Evolutionary conservation across 2,888 invertebrate species (phyloP).

Genomic region (Craniophora ligustri): DNA sequence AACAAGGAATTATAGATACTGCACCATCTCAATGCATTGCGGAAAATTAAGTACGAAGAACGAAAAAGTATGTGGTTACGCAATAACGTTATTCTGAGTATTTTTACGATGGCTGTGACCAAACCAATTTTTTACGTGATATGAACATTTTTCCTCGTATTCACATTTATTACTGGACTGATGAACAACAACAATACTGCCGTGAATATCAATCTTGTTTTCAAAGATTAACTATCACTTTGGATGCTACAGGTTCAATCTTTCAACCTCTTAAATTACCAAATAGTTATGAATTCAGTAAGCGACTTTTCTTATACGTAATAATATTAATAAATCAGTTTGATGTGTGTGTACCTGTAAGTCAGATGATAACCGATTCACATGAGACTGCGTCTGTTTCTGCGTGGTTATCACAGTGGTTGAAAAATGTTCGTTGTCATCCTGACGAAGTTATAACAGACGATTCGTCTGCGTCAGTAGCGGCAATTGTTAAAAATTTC

Average conservation of each 20-base stretch:
- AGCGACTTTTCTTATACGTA: conserved; percentile 4
- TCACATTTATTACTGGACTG: no score
- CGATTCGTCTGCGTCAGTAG: conserved; percentile 5
- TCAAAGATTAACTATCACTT: conserved; percentile 6
- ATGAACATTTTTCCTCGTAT: no score
- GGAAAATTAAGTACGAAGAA: no score
- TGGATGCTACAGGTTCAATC: conserved; percentile 6
- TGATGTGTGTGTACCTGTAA: conserved; percentile 4
- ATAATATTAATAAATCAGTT: conserved; percentile 6
- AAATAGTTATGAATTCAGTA: conserved; percentile 4
- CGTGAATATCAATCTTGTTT: conserved; percentile 2
- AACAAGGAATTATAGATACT: no score
- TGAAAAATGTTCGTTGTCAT: no score
- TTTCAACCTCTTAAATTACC: conserved; percentile 6
- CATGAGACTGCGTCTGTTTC: conserved; percentile 6
- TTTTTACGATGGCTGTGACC: no score
- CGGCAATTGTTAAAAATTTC: conserved; percentile 5
- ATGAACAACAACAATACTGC: conserved; percentile 7
- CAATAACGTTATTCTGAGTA: no score
- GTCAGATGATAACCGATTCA: conserved; percentile 6
- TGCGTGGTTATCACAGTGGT: no score
- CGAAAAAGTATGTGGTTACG: no score
- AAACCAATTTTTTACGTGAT: no score
- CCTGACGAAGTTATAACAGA: conserved; percentile 8
- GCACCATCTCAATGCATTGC: no score